These are phyloP conservation scores for Kryphioiulus occultus DNA, from an alignment of 2,888 invertebrate species.

Conservation along the genomic window DNA sequence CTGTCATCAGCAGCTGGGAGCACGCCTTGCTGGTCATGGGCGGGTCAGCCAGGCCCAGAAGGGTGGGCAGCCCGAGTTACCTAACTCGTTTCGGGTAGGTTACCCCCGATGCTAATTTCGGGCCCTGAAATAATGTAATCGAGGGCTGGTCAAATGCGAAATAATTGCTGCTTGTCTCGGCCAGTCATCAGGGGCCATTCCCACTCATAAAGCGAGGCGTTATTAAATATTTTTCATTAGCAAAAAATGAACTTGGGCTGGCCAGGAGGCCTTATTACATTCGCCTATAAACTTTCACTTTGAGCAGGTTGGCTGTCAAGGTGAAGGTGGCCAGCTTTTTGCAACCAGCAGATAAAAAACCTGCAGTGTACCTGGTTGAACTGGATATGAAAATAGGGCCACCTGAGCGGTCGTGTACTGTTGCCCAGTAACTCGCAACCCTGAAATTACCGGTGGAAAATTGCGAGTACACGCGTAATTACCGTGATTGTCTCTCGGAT, in stretches of 20 bases:
- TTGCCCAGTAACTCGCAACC: slow-evolving; percentile 4
- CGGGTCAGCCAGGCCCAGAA: slow-evolving; percentile 44
- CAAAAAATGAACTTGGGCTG: not conserved
- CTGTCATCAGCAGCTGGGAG: slow-evolving; percentile 47
- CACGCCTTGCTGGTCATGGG: slow-evolving; percentile 48
- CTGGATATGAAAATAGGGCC: slow-evolving; percentile 17
- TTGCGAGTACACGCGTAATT: not conserved
- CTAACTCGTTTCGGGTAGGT: not conserved
- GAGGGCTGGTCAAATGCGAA: slow-evolving; percentile 40
- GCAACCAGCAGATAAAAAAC: not conserved
- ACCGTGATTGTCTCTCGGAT: slow-evolving; percentile 20
- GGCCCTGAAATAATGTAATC: not conserved
- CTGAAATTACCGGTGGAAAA: slow-evolving; percentile 26
- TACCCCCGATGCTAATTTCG: not conserved
- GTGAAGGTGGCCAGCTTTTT: not conserved
- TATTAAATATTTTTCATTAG: slow-evolving; percentile 15
- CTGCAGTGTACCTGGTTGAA: not conserved
- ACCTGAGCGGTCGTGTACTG: not conserved
- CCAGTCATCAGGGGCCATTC: slow-evolving; percentile 21
- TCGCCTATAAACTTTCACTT: not conserved
- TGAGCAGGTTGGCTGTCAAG: not conserved
- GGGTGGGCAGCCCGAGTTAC: not conserved
- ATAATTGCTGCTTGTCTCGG: slow-evolving; percentile 37
- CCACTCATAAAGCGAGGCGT: slow-evolving; percentile 36
- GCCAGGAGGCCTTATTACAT: not conserved